Evolutionary conservation across 2,797 vertebrate genomes (phyloP).

Genomic region (Intellagama lesueurii): DNA sequence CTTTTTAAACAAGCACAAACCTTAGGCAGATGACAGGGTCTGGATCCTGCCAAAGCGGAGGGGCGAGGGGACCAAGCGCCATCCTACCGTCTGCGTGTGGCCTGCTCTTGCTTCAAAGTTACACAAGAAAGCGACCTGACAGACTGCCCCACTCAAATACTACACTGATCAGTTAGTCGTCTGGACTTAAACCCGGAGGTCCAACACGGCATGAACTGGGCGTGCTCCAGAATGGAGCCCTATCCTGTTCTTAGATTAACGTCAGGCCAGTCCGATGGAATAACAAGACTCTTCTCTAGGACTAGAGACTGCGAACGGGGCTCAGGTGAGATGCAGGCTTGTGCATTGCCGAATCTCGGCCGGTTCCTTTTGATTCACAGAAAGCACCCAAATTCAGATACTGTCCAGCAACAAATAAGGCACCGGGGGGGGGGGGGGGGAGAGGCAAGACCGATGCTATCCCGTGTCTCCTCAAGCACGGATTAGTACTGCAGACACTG

Average conservation of each 20-base stretch:
- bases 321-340: not conserved
- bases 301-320: not conserved
- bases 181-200: not conserved
- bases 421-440: not conserved
- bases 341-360: no score
- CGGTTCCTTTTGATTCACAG: no score
- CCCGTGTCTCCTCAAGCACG: not conserved
- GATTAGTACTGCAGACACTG: not conserved
- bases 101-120: not conserved
- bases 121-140: not conserved
- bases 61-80: no score
- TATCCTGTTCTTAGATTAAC: not conserved
- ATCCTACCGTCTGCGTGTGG: no score
- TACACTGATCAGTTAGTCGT: not conserved
- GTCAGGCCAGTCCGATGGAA: not conserved
- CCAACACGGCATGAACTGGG: not conserved
- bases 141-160: not conserved
- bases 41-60: no score
- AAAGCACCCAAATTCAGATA: not conserved
- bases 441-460: not conserved
- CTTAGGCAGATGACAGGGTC: no score
- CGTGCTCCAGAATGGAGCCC: not conserved
- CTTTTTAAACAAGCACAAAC: no score
- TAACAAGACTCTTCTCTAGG: not conserved
- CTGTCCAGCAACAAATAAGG: not conserved